Base-by-base conservation (phyloP, 2,888 invertebrate genomes). In the Megalurothrips usitatus region DNA sequence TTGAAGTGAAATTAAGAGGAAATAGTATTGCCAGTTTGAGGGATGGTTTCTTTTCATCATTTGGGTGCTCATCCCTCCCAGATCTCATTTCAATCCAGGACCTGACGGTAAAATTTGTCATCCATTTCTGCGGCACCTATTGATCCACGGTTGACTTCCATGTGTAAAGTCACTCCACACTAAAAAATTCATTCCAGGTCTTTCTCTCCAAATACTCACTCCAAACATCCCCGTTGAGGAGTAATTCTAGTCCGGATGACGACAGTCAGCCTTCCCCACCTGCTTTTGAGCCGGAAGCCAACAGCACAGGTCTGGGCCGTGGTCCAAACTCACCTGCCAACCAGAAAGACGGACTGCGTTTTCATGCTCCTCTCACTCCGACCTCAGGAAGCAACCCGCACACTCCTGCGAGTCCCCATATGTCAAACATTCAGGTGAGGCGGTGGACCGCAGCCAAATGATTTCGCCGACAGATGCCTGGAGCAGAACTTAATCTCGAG, bases 191-290 rank as follows among this genome's bases (percentile, higher is more conserved):
- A 19, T 58, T 84, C 0, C 85, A 94, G 92, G 92, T 95, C 0
- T 98, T 98, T 87, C 89, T 98, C 52, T 96, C 95, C 14, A 94
- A 97, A 87, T 98, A 97, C 86, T 96, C 97, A 0, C 97, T 97
- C 85, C 97, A 98, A 86, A 94, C 92, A 82, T 94, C 95, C 14
- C 26, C 68, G 8, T 26, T 26, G 12, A 26, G 23, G 6, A 93
- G 94, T 78, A 94, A 92, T 82, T 94, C 96, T 1, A 93, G 97
- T 84, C 96, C 96, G 1, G 98, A 98, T 87, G 98, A 98, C 85
- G 98, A 98, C 86, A 97, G 97, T 88, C 98, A 98, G 1, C 96
- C 97, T 0, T 97, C 97, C 0, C 98, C 98, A 0, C 93, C 96
- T 84, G 92, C 95, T 0, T 92, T 95, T 86, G 95, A 96, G 87